A percentile compares a stretch with the other conserved stretches of the same genome.
Conservation (phyloP, 1,140 invertebrate species). For the Halictus rubicundus region DNA sequence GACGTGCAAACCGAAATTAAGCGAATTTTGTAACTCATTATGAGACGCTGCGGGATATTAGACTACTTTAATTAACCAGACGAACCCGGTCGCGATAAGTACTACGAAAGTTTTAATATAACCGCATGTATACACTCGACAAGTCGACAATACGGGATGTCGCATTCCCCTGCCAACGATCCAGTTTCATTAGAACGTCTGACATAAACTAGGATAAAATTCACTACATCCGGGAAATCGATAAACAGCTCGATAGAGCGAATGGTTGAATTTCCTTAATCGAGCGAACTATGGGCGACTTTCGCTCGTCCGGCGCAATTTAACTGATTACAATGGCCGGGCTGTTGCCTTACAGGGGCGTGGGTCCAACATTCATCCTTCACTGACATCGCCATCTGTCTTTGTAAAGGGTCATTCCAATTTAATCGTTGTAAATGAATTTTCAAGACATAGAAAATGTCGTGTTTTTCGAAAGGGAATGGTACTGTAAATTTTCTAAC, state of each 20-base stretch:
- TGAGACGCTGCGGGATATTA: background rate
- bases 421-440: background rate
- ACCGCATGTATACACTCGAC: background rate
- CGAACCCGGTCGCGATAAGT: background rate
- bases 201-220: constrained; percentile 32
- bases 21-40: background rate
- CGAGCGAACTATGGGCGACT: constrained; percentile 22
- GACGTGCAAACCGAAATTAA: background rate
- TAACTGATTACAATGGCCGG: constrained; percentile 29
- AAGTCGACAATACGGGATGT: constrained; percentile 9
- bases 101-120: constrained; percentile 49
- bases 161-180: background rate
- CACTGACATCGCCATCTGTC: constrained; percentile 12
- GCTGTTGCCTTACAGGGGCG: constrained; percentile 11
- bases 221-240: constrained; percentile 1
- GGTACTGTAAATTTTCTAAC: no score
- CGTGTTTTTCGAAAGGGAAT: no score
- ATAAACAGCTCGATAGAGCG: constrained; percentile 5
- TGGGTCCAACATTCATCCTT: constrained; percentile 40
- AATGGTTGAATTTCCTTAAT: constrained; percentile 29
- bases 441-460: no score
- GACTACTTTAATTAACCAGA: background rate
- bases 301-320: constrained; percentile 17
- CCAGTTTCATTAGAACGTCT: constrained; percentile 2
- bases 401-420: constrained; percentile 10